Conservation (phyloP, 2,888 invertebrate species). For the Heteropelma amictum region DNA sequence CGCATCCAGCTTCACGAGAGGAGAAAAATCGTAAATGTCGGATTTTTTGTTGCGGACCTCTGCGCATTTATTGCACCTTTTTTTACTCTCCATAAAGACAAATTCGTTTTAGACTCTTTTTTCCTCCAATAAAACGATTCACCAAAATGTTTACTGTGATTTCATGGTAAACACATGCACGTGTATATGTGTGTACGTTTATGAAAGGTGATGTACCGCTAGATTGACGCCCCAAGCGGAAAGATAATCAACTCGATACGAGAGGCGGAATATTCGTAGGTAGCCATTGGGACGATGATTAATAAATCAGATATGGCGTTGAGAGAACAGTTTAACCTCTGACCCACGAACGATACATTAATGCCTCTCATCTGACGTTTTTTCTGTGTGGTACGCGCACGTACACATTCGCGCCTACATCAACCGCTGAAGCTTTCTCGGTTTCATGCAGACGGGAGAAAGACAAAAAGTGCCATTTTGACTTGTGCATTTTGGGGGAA, state of each 20-base stretch:
- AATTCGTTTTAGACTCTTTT: too few species aligned
- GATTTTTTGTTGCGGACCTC: too few species aligned
- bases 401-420: neutral
- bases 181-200: too few species aligned
- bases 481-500: constrained; percentile 33
- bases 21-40: neutral
- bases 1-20: too few species aligned
- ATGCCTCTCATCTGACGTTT: constrained; percentile 49
- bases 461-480: constrained; percentile 31
- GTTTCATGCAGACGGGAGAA: neutral
- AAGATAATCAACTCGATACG: constrained; percentile 48
- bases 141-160: neutral
- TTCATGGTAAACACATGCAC: neutral
- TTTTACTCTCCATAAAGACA: too few species aligned
- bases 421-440: neutral
- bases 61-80: too few species aligned
- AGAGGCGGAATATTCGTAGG: constrained; percentile 55
- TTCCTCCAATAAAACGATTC: neutral
- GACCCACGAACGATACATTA: constrained; percentile 63
- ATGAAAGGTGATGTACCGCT: neutral
- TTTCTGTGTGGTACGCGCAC: constrained; percentile 22
- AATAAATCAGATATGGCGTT: constrained; percentile 73
- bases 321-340: constrained; percentile 74
- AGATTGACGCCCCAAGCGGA: constrained; percentile 30
- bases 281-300: constrained; percentile 67